These are phyloP conservation scores for Lithophane ornitopus DNA, from an alignment of 2,888 invertebrate species.

Conservation along the genomic window DNA sequence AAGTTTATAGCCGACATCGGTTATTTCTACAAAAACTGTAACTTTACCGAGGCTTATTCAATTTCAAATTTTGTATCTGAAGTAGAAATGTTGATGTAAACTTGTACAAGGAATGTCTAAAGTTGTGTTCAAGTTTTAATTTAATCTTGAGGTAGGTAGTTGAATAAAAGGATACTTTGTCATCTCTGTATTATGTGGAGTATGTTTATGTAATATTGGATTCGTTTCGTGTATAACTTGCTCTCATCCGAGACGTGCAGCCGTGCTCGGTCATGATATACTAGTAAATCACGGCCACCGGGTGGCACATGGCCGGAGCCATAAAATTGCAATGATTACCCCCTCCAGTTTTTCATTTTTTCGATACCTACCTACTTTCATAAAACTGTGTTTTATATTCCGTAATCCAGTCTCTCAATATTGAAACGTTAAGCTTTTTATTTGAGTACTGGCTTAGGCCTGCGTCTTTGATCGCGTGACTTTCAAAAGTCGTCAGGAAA, in stretches of 20 bases:
- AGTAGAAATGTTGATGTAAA: slow-evolving; percentile 28
- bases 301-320: slow-evolving; percentile 19
- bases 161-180: background rate
- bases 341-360: slow-evolving; percentile 15
- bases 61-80: slow-evolving; percentile 36
- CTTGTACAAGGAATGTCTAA: slow-evolving; percentile 9
- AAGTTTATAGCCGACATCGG: slow-evolving; percentile 10
- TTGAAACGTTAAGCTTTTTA: slow-evolving; percentile 33
- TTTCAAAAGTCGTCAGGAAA: slow-evolving; percentile 5
- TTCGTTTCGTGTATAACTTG: background rate
- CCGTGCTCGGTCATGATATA: slow-evolving; percentile 24
- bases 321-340: slow-evolving; percentile 44
- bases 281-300: slow-evolving; percentile 39
- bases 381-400: slow-evolving; percentile 22
- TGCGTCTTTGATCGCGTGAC: slow-evolving; percentile 10
- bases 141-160: slow-evolving; percentile 21
- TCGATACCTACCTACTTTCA: slow-evolving; percentile 9
- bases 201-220: background rate
- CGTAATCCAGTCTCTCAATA: slow-evolving; percentile 13
- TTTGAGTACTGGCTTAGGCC: slow-evolving; percentile 27
- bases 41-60: slow-evolving; percentile 8
- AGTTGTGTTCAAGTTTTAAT: slow-evolving; percentile 38
- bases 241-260: slow-evolving; percentile 26
- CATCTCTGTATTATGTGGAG: background rate
- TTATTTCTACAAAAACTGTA: background rate